Evolutionary conservation across 2,888 invertebrate genomes (phyloP).

Genomic region (Ophonus ardosiacus): DNA sequence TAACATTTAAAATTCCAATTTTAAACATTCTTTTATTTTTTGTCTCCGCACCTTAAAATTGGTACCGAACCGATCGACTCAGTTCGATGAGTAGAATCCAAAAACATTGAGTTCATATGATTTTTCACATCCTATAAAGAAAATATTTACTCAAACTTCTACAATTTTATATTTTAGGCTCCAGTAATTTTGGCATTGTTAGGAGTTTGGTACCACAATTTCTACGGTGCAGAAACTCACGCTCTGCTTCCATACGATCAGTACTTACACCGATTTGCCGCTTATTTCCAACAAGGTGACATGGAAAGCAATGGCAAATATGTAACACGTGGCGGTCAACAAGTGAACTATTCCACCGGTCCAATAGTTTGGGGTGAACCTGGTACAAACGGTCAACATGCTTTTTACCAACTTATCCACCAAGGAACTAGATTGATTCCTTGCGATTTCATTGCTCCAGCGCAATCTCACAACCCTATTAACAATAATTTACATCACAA

Average conservation of each 20-base stretch:
- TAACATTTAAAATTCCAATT: too few relatives aligned
- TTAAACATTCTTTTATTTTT: too few relatives aligned
- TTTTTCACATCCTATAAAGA: too few relatives aligned
- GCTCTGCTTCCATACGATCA: slow-evolving; percentile 98
- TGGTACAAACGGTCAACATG: slow-evolving; percentile 99
- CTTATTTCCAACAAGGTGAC: slow-evolving; percentile 99
- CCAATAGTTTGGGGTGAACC: slow-evolving; percentile 99
- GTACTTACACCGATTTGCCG: slow-evolving; percentile 98
- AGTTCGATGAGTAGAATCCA: too few relatives aligned
- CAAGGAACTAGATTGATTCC: slow-evolving; percentile 94
- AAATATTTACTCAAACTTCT: background rate
- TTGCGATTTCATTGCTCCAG: slow-evolving; percentile 97
- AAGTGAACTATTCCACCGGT: slow-evolving; percentile 81
- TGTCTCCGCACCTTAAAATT: too few relatives aligned
- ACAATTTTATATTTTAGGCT: slow-evolving; percentile 79
- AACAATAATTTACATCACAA: slow-evolving; percentile 91
- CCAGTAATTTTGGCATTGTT: slow-evolving; percentile 95
- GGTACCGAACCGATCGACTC: too few relatives aligned
- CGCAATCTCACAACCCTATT: slow-evolving; percentile 91
- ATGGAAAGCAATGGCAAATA: slow-evolving; percentile 99
- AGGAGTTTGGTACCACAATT: slow-evolving; percentile 96
- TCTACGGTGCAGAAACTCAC: slow-evolving; percentile 96
- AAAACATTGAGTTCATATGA: too few relatives aligned
- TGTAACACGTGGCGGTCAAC: slow-evolving; percentile 84
- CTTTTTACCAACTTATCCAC: slow-evolving; percentile 99